Conservation (phyloP, 2,797 vertebrate genomes). For the Poecilia gillii region DNA sequence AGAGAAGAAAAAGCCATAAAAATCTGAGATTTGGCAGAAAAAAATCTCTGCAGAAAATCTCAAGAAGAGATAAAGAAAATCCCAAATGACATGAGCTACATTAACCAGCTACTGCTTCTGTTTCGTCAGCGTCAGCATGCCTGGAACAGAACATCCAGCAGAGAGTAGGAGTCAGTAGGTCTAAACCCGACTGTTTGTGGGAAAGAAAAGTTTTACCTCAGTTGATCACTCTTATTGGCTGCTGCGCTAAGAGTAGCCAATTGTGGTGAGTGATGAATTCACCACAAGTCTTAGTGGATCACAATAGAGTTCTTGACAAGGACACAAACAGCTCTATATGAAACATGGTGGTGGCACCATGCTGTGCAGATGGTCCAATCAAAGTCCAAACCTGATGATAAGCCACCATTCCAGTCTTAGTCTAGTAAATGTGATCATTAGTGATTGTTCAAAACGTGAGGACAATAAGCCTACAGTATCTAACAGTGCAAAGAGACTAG, state of each 20-base stretch:
- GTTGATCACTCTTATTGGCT: not conserved
- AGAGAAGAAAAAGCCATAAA: not conserved
- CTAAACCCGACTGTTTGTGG: not conserved
- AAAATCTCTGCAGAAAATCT: not conserved
- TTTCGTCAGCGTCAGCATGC: constrained; percentile 50
- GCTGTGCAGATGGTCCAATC: not conserved
- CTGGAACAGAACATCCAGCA: not conserved
- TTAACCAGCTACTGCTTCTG: constrained; percentile 18
- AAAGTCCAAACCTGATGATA: not conserved
- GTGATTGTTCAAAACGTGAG: not conserved
- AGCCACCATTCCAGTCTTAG: not conserved
- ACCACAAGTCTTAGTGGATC: not conserved
- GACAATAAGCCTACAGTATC: not conserved
- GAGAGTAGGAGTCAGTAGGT: not conserved
- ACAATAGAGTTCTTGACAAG: not conserved
- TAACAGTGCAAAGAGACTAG: not conserved
- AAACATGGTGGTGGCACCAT: not conserved
- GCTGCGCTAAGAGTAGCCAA: not conserved
- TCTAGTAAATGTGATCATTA: not conserved
- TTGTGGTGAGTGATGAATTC: not conserved
- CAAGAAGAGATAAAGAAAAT: not conserved
- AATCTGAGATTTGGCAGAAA: not conserved
- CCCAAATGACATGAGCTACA: constrained; percentile 14
- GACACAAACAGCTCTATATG: not conserved
- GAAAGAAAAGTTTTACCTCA: not conserved